Percentiles rank a stretch among this genome's conserved stretches.
Evolutionary conservation across 2,797 vertebrate species (phyloP).

Genomic region (Adelosebastes latens): DNA sequence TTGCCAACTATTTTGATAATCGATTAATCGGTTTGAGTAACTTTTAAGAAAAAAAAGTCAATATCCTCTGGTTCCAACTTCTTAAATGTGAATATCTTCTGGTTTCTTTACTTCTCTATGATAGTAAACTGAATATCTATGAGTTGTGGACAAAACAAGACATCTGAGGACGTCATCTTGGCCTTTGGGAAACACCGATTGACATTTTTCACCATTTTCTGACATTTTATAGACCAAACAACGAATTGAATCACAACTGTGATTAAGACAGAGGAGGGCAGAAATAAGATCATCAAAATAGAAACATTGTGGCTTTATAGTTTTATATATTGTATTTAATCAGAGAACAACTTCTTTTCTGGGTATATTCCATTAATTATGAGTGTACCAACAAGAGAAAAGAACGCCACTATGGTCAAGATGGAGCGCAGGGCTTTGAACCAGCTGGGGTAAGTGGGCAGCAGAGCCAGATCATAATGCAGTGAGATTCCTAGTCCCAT

Average conservation of each 20-base stretch:
- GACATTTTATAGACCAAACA: no score
- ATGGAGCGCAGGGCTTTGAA: slow-evolving; percentile 88
- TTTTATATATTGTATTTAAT: slow-evolving; percentile 2
- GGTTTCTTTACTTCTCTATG: no score
- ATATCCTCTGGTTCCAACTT: no score
- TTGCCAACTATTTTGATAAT: no score
- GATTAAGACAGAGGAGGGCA: not conserved
- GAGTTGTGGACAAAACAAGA: no score
- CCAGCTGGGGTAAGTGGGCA: slow-evolving; percentile 92
- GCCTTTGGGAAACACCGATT: no score
- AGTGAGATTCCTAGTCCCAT: slow-evolving; percentile 87
- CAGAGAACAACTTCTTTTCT: slow-evolving; percentile 72
- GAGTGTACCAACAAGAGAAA: slow-evolving; percentile 83
- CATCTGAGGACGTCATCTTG: no score
- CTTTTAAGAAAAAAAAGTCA: no score
- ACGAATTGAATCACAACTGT: not conserved
- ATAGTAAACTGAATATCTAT: no score
- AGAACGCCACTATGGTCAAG: slow-evolving; percentile 83
- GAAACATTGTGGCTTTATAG: not conserved
- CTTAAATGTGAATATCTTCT: no score
- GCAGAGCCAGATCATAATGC: slow-evolving; percentile 88
- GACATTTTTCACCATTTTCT: no score
- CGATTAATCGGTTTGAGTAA: no score
- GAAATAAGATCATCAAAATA: not conserved
- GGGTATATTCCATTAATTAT: slow-evolving; percentile 69